These are phyloP conservation scores for Chironomus riparius DNA, from an alignment of 2,888 invertebrate species.

Conservation along the genomic window DNA sequence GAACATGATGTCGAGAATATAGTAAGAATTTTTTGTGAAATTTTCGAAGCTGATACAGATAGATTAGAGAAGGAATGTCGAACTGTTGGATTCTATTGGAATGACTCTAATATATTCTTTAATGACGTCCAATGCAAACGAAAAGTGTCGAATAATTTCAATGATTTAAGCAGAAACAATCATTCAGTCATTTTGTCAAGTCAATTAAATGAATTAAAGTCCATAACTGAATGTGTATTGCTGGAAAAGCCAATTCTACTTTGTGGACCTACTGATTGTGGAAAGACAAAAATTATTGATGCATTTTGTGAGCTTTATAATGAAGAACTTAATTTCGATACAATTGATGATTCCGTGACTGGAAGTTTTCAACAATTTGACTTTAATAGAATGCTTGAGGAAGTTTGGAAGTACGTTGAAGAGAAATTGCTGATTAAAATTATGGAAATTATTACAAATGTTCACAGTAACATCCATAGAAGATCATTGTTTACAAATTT, in stretches of 20 bases:
- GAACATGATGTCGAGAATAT: conserved; percentile 66
- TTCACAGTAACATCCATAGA: background rate
- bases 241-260: conserved; percentile 86
- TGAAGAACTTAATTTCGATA: conserved; percentile 38
- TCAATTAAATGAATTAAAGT: conserved; percentile 63
- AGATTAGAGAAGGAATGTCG: conserved; percentile 40
- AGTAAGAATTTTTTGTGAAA: conserved; percentile 43
- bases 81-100: conserved; percentile 51
- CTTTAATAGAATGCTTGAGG: conserved; percentile 15
- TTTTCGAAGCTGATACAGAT: conserved; percentile 43
- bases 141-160: conserved; percentile 32
- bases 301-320: conserved; percentile 38
- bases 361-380: conserved; percentile 91
- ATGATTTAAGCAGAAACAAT: conserved; percentile 30
- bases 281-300: conserved; percentile 42
- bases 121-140: conserved; percentile 49
- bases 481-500: background rate
- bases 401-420: conserved; percentile 12
- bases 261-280: conserved; percentile 40
- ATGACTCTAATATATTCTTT: conserved; percentile 49
- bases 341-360: conserved; percentile 42
- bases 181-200: conserved; percentile 45
- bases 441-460: background rate
- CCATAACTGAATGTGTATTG: conserved; percentile 74
- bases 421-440: background rate